Evolutionary conservation across 92 coral and sea anemone species (phyloP).

Genomic region (Nematostella vectensis): DNA sequence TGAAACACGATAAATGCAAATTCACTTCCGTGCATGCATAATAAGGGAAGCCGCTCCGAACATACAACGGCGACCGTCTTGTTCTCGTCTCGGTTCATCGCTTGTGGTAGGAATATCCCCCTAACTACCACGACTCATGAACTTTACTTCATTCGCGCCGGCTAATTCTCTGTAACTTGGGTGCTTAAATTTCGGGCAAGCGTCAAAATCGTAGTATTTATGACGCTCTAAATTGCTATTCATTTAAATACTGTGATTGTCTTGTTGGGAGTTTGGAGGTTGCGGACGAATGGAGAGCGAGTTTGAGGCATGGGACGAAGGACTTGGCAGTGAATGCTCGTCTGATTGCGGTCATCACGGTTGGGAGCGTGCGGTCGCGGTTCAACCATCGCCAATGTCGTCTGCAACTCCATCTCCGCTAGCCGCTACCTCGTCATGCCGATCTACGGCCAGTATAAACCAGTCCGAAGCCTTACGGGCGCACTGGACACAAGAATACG

Average conservation of each 20-base stretch:
- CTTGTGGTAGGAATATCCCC: neutral
- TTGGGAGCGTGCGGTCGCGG: slow-evolving; percentile 7
- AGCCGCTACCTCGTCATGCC: slow-evolving; percentile 4
- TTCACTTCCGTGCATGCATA: slow-evolving; percentile 46
- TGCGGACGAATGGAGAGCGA: slow-evolving; percentile 30
- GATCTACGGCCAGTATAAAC: slow-evolving; percentile 13
- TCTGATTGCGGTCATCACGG: slow-evolving; percentile 25
- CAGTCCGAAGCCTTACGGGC: slow-evolving; percentile 7
- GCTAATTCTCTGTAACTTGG: no score
- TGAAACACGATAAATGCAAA: slow-evolving; percentile 50
- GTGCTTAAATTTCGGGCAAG: no score
- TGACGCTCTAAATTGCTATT: no score
- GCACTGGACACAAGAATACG: slow-evolving; percentile 8
- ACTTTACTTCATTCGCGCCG: no score
- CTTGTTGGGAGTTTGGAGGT: no score
- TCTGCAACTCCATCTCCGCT: slow-evolving; percentile 10
- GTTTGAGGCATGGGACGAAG: slow-evolving; percentile 28
- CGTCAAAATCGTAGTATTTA: no score
- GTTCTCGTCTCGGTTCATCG: neutral
- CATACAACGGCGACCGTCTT: no score
- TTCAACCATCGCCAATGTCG: slow-evolving; percentile 2
- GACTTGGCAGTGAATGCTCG: slow-evolving; percentile 32
- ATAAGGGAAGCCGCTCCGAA: slow-evolving; percentile 30
- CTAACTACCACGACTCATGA: no score
- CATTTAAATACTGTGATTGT: no score